Evolutionary conservation across 2,888 invertebrate species (phyloP), one percentile per base, ranked within the genome.

Genomic region (Caenorhabditis panamensis): DNA sequence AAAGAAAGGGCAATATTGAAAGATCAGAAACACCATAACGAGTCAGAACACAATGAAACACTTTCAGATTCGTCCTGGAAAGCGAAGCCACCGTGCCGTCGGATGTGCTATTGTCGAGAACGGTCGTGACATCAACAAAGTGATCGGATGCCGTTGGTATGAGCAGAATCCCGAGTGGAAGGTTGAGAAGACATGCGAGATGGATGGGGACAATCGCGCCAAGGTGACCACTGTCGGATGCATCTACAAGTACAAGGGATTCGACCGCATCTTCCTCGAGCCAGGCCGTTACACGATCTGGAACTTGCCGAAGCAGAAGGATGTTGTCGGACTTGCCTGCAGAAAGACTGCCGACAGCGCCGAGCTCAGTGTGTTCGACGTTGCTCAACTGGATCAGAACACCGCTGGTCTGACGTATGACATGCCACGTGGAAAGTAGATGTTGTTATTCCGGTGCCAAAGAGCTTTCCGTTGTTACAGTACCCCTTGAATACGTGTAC

Each of bases 81-180:
- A 80, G 24, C 84, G 80, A 56, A 81, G 84, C 28, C 86, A 86
- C 58, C 84, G 84, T 37, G 88, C 88, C 3, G 88, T 89, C 37
- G 89, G 87, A 1, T 89, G 89, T 64, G 79, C 87, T 16, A 82
- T 85, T 41, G 82, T 78, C 22, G 83, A 81, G 28, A 82, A 84
- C 44, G 88, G 87, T 56, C 63, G 67, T 18, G 83, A 76, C n/a
- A 79, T 89, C 16, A 88, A 89, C 49, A 76, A 87, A 47, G 85
- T 88, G 58, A 84, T 88, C 77, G 88, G 89, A 59, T 89, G 89
- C 79, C 72, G 87, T 58, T 89, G 89, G 89, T 86, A 84, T 59
- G 80, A 84, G 56, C 72, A 79, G 28, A 79, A 79, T 22, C 37
- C 66, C 9, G 75, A 79, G 47, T 85, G 82, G 49, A 88, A 88